Evolutionary conservation across 2,113 vertebrate genomes (phyloP), one percentile per base, ranked within the genome.

Genomic region (Probosciger aterrimus): DNA sequence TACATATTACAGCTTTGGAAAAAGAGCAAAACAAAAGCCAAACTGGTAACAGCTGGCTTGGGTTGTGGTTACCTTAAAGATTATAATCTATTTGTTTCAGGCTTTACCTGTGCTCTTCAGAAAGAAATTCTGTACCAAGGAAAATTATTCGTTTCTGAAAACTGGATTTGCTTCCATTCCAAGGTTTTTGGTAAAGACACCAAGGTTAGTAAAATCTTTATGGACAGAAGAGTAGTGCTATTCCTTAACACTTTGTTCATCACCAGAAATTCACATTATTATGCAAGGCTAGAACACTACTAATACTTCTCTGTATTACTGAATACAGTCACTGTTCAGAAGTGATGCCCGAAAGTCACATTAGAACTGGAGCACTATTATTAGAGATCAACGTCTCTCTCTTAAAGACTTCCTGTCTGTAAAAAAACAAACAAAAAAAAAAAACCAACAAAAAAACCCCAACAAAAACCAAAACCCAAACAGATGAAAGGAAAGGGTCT

Each of bases 131-230:
- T 99, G 35, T 99, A 99, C 92, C 99, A 99, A 95, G 99, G 99
- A 50, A 98, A 99, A 49, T 98, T 99, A 92, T 99, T 99, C 68
- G 97, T 99, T 80, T 99, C 99, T 23, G 98, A 99, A 82, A 99
- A 99, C 96, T 99, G 99, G 99, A 99, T 99, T 98, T 99, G 99
- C 95, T 99, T 99, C 96, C 97, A 99, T 98, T 99, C 99, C 60
- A 99, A 99, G 91, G 99, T 99, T 93, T 99, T 99, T 96, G 99
- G 99, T 73, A 99, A 98, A 98, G 99, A 99, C 94, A 99, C 98
- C 24, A 99, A 99, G 99, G 99, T 99, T 85, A 78, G 98, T 98
- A 88, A 90, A 84, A 64, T 70, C 11, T 47, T 84, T 59, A 19
- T 31, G 5, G 79, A 60, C 27, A 39, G 46, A 87, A 59, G 1